phyloP scores from a whole-genome alignment of 2,888 invertebrate species.

The Sturmia bella region DNA sequence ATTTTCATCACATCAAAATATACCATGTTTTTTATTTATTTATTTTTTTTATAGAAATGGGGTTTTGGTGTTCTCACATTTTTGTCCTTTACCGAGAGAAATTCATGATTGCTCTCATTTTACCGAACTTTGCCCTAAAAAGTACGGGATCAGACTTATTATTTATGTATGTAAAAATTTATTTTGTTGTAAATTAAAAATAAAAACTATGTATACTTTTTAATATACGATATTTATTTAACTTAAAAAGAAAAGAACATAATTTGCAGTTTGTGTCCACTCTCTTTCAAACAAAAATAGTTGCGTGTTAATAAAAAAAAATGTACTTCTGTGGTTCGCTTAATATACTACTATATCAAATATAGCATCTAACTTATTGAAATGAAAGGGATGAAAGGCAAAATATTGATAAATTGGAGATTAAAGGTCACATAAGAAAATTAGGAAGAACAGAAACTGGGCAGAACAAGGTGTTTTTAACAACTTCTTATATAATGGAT shows the following conservation, averaged over 20 bases:
- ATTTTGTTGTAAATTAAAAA: conserved; percentile 35
- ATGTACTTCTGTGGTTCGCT: not conserved
- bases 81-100: too few species aligned
- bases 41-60: too few species aligned
- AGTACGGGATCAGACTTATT: conserved; percentile 35
- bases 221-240: conserved; percentile 42
- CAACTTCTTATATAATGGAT: not conserved
- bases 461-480: not conserved
- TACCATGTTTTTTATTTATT: too few species aligned
- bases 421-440: too few species aligned
- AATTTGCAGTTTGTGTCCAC: conserved; percentile 19
- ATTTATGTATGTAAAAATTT: conserved; percentile 11
- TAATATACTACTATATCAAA: conserved; percentile 14
- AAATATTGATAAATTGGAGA: not conserved
- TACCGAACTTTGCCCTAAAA: too few species aligned
- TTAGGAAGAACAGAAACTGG: not conserved
- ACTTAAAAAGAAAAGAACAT: too few species aligned
- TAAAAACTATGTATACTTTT: conserved; percentile 25
- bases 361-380: conserved; percentile 52
- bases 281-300: conserved; percentile 39
- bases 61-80: too few species aligned
- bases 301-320: conserved; percentile 12
- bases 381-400: not conserved
- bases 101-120: too few species aligned
- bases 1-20: too few species aligned